Percentiles rank a stretch among this genome's conserved stretches.
phyloP scores from a whole-genome alignment of 2,113 vertebrate species.

The Neotoma lepida region DNA sequence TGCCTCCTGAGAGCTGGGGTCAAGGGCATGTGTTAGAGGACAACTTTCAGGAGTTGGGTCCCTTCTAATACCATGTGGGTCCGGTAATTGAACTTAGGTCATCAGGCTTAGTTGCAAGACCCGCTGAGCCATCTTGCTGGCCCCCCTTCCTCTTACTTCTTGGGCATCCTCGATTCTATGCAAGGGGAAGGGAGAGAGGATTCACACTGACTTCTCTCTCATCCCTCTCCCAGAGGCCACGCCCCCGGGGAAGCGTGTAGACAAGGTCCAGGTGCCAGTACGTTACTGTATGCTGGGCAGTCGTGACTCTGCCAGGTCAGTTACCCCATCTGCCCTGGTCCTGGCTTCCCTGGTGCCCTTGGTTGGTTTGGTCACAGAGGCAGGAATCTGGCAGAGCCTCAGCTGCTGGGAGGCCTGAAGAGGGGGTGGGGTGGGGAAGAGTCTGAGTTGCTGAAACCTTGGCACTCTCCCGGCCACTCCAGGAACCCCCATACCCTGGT shows the following conservation, averaged over 20 bases:
- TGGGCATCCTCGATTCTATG: neutral
- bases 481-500: slow-evolving; percentile 96
- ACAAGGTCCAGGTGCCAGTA: slow-evolving; percentile 90
- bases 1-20: neutral
- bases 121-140: neutral
- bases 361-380: neutral
- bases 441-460: neutral
- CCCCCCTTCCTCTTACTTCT: no score
- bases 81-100: neutral
- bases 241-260: slow-evolving; percentile 81
- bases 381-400: neutral
- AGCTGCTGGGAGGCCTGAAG: neutral
- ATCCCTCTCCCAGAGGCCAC: slow-evolving; percentile 82
- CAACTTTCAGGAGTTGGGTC: neutral
- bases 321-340: fast-evolving
- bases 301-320: slow-evolving; percentile 92
- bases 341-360: neutral
- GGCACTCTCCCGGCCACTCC: slow-evolving; percentile 42
- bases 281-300: slow-evolving; percentile 93
- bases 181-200: neutral
- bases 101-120: neutral
- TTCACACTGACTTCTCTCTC: neutral
- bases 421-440: neutral
- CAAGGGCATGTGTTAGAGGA: neutral
- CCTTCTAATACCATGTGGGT: neutral